Conservation (phyloP, 2,888 invertebrate genomes). For the Dicroscelio sp. region DNA sequence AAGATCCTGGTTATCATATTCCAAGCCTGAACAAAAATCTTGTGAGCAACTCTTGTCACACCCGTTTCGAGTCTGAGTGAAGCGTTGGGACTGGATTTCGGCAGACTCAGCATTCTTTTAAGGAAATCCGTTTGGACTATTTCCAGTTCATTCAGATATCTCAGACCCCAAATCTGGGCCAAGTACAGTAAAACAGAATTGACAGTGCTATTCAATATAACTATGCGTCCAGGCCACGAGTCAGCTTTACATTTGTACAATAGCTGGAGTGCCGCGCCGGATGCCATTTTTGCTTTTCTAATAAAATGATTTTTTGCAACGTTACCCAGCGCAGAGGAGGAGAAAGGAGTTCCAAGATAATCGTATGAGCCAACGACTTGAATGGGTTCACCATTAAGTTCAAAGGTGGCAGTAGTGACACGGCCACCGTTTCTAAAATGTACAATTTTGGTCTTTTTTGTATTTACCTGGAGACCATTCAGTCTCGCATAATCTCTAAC, state of each 20-base stretch:
- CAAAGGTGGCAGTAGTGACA: not conserved
- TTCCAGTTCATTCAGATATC: not conserved
- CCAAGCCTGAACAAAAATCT: not conserved
- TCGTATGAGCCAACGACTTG: constrained; percentile 1
- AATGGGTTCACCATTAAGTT: not conserved
- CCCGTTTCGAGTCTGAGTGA: not conserved
- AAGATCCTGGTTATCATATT: not conserved
- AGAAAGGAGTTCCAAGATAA: not conserved
- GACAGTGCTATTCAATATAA: not conserved
- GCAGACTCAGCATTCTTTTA: not conserved
- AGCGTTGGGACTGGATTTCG: not conserved
- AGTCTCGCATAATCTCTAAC: not conserved
- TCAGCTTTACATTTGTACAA: not conserved
- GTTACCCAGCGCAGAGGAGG: not conserved
- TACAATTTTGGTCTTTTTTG: constrained; percentile 2
- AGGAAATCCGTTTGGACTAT: constrained; percentile 1
- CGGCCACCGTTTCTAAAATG: constrained; percentile 26
- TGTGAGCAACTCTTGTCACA: not conserved
- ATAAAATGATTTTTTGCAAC: not conserved
- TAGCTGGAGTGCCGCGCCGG: not conserved
- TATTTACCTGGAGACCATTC: not conserved
- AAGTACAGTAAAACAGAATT: not conserved
- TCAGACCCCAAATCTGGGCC: constrained; percentile 13
- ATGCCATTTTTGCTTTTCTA: not conserved
- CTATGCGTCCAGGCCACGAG: not conserved